phyloP scores from a whole-genome alignment of 2,888 invertebrate genomes.

The Platypus cylindrus region DNA sequence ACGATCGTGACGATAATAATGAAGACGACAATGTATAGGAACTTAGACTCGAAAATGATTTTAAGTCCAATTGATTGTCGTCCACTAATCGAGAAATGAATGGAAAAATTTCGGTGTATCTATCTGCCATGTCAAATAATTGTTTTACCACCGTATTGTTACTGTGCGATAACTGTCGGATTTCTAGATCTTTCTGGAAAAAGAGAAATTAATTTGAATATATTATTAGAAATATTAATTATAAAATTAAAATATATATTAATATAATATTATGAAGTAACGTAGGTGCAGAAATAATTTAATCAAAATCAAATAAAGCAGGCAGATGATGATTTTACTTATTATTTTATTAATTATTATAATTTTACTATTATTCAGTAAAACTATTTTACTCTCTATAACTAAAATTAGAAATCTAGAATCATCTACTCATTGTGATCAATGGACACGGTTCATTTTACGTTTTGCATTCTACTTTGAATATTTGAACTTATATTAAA shows the following conservation, averaged over 20 bases:
- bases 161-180: conserved; percentile 45
- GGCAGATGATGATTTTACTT: too few relatives aligned
- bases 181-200: conserved; percentile 42
- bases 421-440: too few relatives aligned
- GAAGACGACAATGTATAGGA: conserved; percentile 6
- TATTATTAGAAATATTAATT: not conserved
- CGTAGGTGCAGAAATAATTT: too few relatives aligned
- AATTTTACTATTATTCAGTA: too few relatives aligned
- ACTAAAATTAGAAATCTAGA: too few relatives aligned
- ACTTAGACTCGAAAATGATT: conserved; percentile 6
- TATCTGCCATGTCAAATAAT: conserved; percentile 38
- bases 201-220: conserved; percentile 1
- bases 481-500: too few relatives aligned
- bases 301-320: conserved; percentile 5
- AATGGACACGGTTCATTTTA: too few relatives aligned
- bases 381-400: too few relatives aligned
- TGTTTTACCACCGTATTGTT: conserved; percentile 44
- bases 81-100: conserved; percentile 24
- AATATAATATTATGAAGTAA: conserved; percentile 1
- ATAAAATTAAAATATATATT: conserved; percentile 4
- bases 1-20: not conserved
- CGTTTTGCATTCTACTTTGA: too few relatives aligned
- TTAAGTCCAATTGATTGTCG: conserved; percentile 25
- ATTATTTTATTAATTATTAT: too few relatives aligned
- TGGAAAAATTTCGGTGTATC: conserved; percentile 24